These are phyloP conservation scores for Leucoptera coffeella DNA, from an alignment of 2,888 invertebrate genomes.

Conservation along the genomic window DNA sequence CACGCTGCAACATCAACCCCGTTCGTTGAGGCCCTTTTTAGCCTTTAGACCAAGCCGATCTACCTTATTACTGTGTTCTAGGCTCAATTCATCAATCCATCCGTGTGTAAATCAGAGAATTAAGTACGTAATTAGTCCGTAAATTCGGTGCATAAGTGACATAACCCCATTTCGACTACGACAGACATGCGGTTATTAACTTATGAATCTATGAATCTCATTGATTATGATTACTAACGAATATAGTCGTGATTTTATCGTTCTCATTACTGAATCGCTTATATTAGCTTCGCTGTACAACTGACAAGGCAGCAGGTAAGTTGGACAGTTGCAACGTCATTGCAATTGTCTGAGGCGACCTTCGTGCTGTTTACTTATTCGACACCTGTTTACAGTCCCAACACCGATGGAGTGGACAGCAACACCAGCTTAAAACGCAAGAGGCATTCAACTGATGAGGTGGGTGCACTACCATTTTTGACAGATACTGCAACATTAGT, in stretches of 20 bases:
- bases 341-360: constrained; percentile 17
- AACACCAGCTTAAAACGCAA: constrained; percentile 33
- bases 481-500: too few relatives aligned
- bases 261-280: too few relatives aligned
- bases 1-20: constrained; percentile 29
- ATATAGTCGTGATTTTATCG: background rate
- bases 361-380: constrained; percentile 29
- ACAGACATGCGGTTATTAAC: constrained; percentile 51
- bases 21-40: constrained; percentile 14
- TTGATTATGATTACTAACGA: too few relatives aligned
- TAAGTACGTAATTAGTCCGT: too few relatives aligned
- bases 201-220: too few relatives aligned
- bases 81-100: too few relatives aligned
- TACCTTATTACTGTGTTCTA: too few relatives aligned
- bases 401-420: constrained; percentile 29
- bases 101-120: too few relatives aligned
- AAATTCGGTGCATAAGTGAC: constrained; percentile 19
- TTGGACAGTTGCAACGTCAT: constrained; percentile 15
- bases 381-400: constrained; percentile 22
- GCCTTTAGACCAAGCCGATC: too few relatives aligned
- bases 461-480: constrained; percentile 20
- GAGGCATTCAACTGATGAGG: constrained; percentile 38
- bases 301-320: constrained; percentile 45
- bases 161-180: constrained; percentile 48
- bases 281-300: constrained; percentile 10